phyloP scores from a whole-genome alignment of 92 coral and sea anemone species.

The Anthopleura xanthogrammica region DNA sequence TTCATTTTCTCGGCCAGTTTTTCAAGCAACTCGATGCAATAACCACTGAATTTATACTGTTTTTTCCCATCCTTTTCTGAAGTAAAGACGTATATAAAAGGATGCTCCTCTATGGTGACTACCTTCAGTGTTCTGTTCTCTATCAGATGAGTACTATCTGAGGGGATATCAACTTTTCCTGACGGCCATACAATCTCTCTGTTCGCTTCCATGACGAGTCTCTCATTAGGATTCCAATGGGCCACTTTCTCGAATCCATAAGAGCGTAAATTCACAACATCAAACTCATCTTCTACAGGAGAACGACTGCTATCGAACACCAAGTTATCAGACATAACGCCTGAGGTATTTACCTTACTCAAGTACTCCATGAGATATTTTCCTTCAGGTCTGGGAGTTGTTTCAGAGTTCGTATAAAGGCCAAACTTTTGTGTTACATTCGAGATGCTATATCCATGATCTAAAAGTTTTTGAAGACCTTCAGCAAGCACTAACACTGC shows the following conservation, averaged over 20 bases:
- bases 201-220: conserved; percentile 61
- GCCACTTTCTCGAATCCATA: conserved; percentile 82
- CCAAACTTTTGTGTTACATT: conserved; percentile 46
- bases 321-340: conserved; percentile 59
- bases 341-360: conserved; percentile 57
- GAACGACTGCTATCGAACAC: conserved; percentile 50
- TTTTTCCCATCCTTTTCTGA: conserved; percentile 26
- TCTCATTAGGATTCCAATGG: conserved; percentile 53
- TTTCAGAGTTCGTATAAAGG: conserved; percentile 19
- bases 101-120: conserved; percentile 76
- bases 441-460: conserved; percentile 53
- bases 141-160: conserved; percentile 48
- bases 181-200: conserved; percentile 87
- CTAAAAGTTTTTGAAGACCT: conserved; percentile 63
- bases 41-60: conserved; percentile 48
- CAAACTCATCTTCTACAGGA: conserved; percentile 60
- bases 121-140: conserved; percentile 68
- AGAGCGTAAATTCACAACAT: conserved; percentile 75
- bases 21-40: conserved; percentile 74
- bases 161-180: conserved; percentile 53
- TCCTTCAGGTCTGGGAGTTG: conserved; percentile 54
- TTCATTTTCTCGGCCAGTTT: conserved; percentile 60
- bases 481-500: conserved; percentile 70
- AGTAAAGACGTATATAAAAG: conserved; percentile 53
- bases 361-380: conserved; percentile 46